Percentiles rank a stretch among this genome's conserved stretches.
Conservation (phyloP, 2,888 invertebrate species). For the Antitype chi region DNA sequence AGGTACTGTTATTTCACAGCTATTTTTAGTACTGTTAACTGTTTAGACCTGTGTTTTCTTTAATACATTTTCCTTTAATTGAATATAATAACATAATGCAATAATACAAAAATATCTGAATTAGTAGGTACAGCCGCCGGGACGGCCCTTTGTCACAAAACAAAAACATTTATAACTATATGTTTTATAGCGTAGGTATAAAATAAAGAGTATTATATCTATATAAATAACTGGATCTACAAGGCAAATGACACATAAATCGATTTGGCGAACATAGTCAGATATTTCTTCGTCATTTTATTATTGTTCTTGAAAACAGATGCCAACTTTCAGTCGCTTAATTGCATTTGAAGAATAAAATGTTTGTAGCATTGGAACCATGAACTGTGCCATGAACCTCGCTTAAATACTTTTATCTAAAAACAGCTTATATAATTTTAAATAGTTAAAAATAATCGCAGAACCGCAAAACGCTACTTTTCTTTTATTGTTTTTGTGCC, state of each 20-base stretch:
- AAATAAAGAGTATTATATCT: background rate
- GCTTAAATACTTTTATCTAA: background rate
- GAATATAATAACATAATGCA: background rate
- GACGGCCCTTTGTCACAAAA: background rate
- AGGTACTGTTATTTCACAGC: background rate
- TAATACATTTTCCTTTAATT: background rate
- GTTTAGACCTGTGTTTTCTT: background rate
- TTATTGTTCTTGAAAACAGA: constrained; percentile 23
- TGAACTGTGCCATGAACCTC: background rate
- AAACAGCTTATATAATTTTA: background rate
- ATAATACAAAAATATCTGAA: background rate
- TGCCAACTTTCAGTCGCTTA: constrained; percentile 41
- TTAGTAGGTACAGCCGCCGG: background rate
- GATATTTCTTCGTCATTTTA: constrained; percentile 8
- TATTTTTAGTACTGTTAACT: background rate
- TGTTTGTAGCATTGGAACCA: background rate
- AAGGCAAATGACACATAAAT: constrained; percentile 22
- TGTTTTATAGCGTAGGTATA: background rate
- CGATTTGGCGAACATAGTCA: constrained; percentile 31
- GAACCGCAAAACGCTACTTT: background rate
- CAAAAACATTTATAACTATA: background rate
- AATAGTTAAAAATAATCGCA: background rate
- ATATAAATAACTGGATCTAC: background rate
- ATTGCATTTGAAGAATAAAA: constrained; percentile 20
- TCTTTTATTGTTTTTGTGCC: background rate